Base-by-base conservation (phyloP, 2,113 vertebrate genomes). In the Dasypus novemcinctus region DNA sequence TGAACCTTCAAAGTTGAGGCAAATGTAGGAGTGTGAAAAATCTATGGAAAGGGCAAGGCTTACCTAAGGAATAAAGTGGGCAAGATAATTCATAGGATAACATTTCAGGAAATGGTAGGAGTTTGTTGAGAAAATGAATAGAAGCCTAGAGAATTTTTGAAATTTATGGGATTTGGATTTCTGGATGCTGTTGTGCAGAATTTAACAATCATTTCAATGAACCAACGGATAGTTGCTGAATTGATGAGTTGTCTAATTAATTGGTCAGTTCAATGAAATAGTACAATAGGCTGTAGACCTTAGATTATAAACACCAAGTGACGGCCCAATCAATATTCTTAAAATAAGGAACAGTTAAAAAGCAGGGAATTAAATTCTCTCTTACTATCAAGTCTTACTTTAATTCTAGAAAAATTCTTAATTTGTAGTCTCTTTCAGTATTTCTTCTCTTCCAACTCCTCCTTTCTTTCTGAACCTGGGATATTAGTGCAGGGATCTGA, bases 211-310 rank as follows among this genome's bases (percentile, higher is more conserved):
- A 64, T 75, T 94, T 92, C 43, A 87, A 49, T 84, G 59, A 94
- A 75, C 76, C 61, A 88, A 64, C 80, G 87, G 38, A 83, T 90
- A 81, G 84, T 82, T 96, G 90, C 82, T 96, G 33, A 63, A 95
- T 93, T 85, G 87, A 94, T 64, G 72, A 84, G 66, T 63, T 88
- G 66, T 88, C 87, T 85, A 81, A 92, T 79, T 87, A 92, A 94
- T 64, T 57, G 64, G 72, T 95, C 87, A 91, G 83, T 80, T 88
- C 90, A 81, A 10, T 95, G 94, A 91, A 93, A 88, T 76, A 88
- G 54, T 91, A 71, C 38, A 88, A 52, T 61, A 94, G 92, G 33
- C 76, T 72, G 0, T 84, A 38, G 93, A 96, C 86, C 61, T 91
- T 76, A 85, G 94, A 49, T 25, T 43, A 43, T 95, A 95, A 95